phyloP scores from a whole-genome alignment of 37 sponge, comb jelly and placozoan species.

The Ianthella basta region DNA sequence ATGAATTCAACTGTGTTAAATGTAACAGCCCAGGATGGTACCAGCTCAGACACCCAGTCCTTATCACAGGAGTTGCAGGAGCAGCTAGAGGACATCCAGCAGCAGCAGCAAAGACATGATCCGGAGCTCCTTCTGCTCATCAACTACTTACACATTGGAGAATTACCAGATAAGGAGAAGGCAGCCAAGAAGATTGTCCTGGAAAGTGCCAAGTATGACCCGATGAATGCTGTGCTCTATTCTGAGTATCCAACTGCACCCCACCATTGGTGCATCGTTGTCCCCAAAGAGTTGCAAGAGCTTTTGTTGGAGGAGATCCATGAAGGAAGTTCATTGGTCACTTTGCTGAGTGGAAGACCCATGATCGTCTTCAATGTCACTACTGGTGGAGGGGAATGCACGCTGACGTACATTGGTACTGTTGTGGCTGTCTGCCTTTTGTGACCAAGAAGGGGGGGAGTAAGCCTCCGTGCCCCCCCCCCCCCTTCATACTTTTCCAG shows the following conservation, averaged over 20 bases:
- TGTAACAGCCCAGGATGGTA: no score
- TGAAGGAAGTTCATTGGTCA: not conserved
- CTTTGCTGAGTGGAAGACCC: constrained; percentile 34
- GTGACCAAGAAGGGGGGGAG: constrained; percentile 26
- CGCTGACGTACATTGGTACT: constrained; percentile 28
- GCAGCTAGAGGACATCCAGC: no score
- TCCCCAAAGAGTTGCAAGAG: not conserved
- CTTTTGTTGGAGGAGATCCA: not conserved
- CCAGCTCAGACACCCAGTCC: no score
- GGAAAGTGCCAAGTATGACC: not conserved
- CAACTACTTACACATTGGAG: not conserved
- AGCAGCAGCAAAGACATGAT: no score
- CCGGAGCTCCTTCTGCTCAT: not conserved
- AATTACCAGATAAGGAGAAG: constrained; percentile 31
- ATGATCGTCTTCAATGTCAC: not conserved
- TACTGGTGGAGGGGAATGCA: constrained; percentile 54
- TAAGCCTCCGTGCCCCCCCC: constrained; percentile 13
- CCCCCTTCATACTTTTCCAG: constrained; percentile 42
- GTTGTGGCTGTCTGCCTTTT: constrained; percentile 37
- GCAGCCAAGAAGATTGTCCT: not conserved
- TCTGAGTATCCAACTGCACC: not conserved
- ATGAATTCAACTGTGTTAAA: no score
- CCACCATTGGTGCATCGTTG: not conserved
- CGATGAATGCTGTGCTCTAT: not conserved
- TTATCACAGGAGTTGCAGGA: no score